phyloP scores from a whole-genome alignment of 2,888 invertebrate species.

The Anarsia innoxiella region DNA sequence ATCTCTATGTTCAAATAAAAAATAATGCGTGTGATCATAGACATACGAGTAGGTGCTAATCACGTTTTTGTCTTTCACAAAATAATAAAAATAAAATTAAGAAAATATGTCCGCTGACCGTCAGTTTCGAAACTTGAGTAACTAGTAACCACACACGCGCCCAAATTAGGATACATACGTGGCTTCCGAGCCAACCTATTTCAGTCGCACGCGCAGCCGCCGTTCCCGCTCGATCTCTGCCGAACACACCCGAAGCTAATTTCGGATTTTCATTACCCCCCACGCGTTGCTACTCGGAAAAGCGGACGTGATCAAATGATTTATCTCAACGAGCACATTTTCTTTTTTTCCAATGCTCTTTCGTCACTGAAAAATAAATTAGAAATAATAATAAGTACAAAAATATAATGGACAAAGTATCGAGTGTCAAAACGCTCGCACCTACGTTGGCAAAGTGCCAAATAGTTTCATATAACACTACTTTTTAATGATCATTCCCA shows the following conservation, averaged over 20 bases:
- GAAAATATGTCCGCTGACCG: slow-evolving; percentile 25
- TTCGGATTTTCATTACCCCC: no score
- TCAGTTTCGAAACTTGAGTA: slow-evolving; percentile 49
- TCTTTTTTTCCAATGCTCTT: no score
- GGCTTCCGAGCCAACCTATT: slow-evolving; percentile 59
- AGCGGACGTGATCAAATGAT: no score
- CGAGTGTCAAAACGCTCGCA: slow-evolving; percentile 51
- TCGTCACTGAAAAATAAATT: no score
- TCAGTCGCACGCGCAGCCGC: slow-evolving; percentile 53
- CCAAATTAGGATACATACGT: slow-evolving; percentile 77
- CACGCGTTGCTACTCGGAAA: slow-evolving; percentile 34
- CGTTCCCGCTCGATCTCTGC: slow-evolving; percentile 37
- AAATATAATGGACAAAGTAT: slow-evolving; percentile 34
- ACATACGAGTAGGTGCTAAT: no score
- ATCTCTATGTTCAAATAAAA: no score
- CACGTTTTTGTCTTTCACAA: no score
- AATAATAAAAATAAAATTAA: no score
- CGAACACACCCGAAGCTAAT: slow-evolving; percentile 54
- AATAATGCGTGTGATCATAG: no score
- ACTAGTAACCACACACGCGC: slow-evolving; percentile 47
- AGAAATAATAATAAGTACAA: no score
- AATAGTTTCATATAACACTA: slow-evolving; percentile 50
- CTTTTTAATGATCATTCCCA: slow-evolving; percentile 39
- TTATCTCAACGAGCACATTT: no score
- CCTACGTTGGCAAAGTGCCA: slow-evolving; percentile 48